A percentile compares a stretch with the other conserved stretches of the same genome.
phyloP scores from a whole-genome alignment of 2,113 vertebrate species.

The Oryzias woworae region DNA sequence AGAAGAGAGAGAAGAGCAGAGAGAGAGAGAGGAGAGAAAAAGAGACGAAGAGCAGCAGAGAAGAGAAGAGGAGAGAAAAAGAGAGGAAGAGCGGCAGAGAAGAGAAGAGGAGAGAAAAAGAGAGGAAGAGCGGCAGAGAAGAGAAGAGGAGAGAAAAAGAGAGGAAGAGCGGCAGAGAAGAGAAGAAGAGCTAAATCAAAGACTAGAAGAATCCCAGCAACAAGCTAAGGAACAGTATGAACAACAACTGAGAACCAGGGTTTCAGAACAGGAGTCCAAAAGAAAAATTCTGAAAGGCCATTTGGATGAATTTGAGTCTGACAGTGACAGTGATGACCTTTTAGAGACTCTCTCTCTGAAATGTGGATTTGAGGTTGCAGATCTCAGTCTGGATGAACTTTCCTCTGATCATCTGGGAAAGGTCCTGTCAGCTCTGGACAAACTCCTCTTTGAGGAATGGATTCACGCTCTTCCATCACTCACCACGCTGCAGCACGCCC shows the following conservation, averaged over 20 bases:
- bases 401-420: constrained; percentile 7
- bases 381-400: constrained; percentile 17
- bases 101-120: too few species aligned
- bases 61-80: background rate
- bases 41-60: background rate
- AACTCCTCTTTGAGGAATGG: constrained; percentile 40
- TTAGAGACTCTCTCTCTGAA: constrained; percentile 21
- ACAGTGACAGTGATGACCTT: constrained; percentile 3
- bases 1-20: too few species aligned
- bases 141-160: too few species aligned
- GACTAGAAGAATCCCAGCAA: constrained; percentile 3
- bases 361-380: constrained; percentile 2
- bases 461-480: background rate
- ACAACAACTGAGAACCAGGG: background rate
- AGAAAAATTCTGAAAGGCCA: constrained; percentile 2
- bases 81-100: too few species aligned
- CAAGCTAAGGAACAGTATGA: constrained; percentile 21
- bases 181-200: constrained; percentile 11
- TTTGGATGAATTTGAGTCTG: constrained; percentile 17
- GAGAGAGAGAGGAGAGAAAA: too few species aligned
- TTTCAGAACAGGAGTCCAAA: background rate
- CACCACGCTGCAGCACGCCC: constrained; percentile 34
- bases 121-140: too few species aligned
- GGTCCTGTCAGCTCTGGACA: constrained; percentile 25
- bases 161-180: background rate